phyloP scores from a whole-genome alignment of 2,113 vertebrate species.

The Halcyon senegalensis region DNA sequence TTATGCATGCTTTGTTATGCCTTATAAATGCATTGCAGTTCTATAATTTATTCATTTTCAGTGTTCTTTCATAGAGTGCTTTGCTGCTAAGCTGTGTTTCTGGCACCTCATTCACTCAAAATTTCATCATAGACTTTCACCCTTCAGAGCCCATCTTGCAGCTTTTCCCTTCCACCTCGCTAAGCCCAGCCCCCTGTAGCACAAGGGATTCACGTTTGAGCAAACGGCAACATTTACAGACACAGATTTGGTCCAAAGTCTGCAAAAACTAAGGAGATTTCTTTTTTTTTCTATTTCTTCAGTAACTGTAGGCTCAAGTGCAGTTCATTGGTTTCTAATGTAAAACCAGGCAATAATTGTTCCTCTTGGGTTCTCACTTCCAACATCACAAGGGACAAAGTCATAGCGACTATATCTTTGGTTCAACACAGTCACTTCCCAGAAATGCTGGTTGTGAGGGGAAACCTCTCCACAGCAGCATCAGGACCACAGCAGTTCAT shows the following conservation, averaged over 20 bases:
- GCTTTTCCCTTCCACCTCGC: not conserved
- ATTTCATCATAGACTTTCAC: not conserved
- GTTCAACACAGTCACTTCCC: not conserved
- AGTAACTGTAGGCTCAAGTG: not conserved
- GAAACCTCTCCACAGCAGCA: not conserved
- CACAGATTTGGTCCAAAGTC: not conserved
- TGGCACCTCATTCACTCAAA: slow-evolving; percentile 20
- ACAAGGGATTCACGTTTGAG: not conserved
- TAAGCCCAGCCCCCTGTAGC: not conserved
- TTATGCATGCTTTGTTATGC: slow-evolving; percentile 58
- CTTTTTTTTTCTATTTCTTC: not conserved
- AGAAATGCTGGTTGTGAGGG: not conserved
- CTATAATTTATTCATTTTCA: slow-evolving; percentile 45
- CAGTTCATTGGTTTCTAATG: not conserved
- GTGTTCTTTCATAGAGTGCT: not conserved
- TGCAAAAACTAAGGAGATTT: not conserved
- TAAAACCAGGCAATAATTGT: not conserved
- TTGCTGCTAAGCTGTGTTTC: slow-evolving; percentile 16
- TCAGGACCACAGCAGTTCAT: not conserved
- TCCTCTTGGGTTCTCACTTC: not conserved
- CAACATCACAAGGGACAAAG: not conserved
- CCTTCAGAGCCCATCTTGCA: not conserved
- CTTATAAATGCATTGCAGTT: slow-evolving; percentile 24
- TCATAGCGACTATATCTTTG: not conserved
- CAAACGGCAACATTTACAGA: not conserved